Evolutionary conservation across 2,113 vertebrate genomes (phyloP), one percentile per base, ranked within the genome.

Genomic region (Equus przewalskii): DNA sequence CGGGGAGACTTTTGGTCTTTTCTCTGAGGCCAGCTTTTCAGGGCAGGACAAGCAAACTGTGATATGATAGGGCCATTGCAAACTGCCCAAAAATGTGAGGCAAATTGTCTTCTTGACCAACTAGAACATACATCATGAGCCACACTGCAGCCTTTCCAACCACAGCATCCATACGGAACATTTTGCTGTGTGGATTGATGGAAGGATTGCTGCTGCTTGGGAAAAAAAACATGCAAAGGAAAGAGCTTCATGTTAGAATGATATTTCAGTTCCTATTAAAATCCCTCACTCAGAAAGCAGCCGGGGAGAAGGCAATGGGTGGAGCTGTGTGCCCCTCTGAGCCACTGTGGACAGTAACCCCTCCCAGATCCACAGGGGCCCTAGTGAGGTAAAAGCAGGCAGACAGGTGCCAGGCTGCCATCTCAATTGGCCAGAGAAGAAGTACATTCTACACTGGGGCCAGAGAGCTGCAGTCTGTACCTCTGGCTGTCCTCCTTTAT

Each of bases 341-440:
- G n/a, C 3, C 0, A 26, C 13, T 1, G 0, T 1, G 26, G 26
- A 26, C 51, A 36, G 41, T 14, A 28, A 18, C 12, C 13, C 9
- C 1, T 16, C 33, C 22, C 65, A 30, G 36, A 21, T 22, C 33
- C 33, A 36, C 1, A 62, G 0, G 8, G 3, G 10, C 21, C 67
- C 26, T 3, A 36, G 33, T 3, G 30, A 62, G 89, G 18, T 72
- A 84, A 33, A 51, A 62, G 46, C 46, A 15, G 70, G 62, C 9
- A 9, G 60, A 14, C 4, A 24, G 75, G 24, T 13, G 21, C 18
- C 54, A 2, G 26, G n/a, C 64, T 30, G 19, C 79, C n/a, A 67
- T 44, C 5, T 30, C 24, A 36, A 7, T 1, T 56, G 82, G 28
- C 73, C 51, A 46, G 62, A 82, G 62, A 60, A 80, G 54, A 14